Evolutionary conservation across 1,140 invertebrate species (phyloP).

Genomic region (Plutomurus gul): DNA sequence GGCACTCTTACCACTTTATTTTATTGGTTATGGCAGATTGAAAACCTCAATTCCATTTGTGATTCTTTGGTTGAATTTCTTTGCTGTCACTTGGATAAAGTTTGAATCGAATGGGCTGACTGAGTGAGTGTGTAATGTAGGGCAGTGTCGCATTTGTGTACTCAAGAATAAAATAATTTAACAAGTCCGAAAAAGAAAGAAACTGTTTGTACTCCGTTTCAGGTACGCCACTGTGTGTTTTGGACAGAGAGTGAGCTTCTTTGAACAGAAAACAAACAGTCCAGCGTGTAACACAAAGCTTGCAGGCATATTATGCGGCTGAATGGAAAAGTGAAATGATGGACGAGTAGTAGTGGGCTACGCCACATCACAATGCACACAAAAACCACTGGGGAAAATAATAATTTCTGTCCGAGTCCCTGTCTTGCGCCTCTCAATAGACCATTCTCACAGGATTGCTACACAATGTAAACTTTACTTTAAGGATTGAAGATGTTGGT

Average conservation of each 20-base stretch:
- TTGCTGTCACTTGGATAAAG: neutral
- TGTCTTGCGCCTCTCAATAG: neutral
- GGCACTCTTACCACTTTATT: neutral
- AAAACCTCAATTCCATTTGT: slow-evolving; percentile 2
- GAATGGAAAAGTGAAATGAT: neutral
- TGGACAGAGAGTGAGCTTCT: neutral
- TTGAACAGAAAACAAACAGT: neutral
- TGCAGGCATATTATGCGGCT: neutral
- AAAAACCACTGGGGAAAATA: neutral
- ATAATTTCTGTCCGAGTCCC: neutral
- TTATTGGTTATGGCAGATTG: neutral
- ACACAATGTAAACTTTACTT: neutral
- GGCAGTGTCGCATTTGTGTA: no score
- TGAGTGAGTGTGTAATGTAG: neutral
- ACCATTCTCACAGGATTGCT: neutral
- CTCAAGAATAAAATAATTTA: neutral
- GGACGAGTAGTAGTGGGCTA: neutral
- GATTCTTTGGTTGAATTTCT: neutral
- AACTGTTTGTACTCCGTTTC: no score
- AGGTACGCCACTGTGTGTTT: neutral
- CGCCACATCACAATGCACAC: neutral
- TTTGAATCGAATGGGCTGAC: neutral
- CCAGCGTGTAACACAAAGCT: neutral
- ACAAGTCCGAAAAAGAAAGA: no score
- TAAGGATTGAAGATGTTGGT: neutral